Evolutionary conservation across 2,888 invertebrate genomes (phyloP).

Genomic region (Cylindroiulus punctatus): DNA sequence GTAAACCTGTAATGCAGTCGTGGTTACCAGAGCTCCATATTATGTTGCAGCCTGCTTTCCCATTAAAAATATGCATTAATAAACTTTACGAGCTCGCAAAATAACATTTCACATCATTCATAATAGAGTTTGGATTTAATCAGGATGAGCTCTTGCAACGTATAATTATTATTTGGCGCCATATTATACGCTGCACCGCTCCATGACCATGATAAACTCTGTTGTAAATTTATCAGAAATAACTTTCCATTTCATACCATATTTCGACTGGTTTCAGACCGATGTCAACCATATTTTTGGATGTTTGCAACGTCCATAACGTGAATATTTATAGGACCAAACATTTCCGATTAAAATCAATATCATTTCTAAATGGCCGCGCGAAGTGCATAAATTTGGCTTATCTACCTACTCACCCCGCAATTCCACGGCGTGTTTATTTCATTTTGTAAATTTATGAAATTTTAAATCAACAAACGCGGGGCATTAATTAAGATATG

Average conservation of each 20-base stretch:
- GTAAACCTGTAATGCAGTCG: no score
- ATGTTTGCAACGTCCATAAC: neutral
- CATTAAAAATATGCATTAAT: neutral
- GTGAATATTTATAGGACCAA: neutral
- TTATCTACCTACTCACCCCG: neutral
- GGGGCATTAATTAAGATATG: neutral
- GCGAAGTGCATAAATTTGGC: neutral
- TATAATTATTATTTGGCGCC: neutral
- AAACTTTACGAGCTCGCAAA: neutral
- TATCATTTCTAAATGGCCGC: neutral
- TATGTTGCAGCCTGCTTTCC: neutral
- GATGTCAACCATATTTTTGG: neutral
- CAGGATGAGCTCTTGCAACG: neutral
- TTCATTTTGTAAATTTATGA: slow-evolving; percentile 25
- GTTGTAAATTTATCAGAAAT: slow-evolving; percentile 13
- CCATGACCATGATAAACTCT: neutral
- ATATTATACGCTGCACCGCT: neutral
- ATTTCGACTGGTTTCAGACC: neutral
- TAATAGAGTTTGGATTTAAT: neutral
- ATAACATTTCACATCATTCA: neutral
- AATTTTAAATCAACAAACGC: neutral
- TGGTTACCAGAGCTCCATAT: no score
- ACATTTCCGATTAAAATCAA: slow-evolving; percentile 1
- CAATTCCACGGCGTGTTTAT: neutral
- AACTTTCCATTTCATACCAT: neutral